phyloP scores from a whole-genome alignment of 2,113 vertebrate genomes.

The Murina feae region DNA sequence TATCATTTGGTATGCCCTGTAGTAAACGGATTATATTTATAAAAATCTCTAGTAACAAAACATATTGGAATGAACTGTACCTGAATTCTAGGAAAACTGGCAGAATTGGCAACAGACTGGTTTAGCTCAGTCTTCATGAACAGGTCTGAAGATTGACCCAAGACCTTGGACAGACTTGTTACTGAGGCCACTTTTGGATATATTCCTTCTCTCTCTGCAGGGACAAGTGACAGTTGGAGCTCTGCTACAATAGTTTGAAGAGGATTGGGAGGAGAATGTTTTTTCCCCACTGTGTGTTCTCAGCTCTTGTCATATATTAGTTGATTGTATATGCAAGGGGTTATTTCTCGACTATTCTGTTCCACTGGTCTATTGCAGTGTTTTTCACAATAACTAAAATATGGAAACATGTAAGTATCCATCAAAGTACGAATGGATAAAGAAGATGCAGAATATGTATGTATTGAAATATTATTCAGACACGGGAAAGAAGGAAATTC shows the following conservation, averaged over 20 bases:
- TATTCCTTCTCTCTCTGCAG: not conserved
- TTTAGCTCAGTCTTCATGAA: not conserved
- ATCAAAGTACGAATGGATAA: too few relatives aligned
- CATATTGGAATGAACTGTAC: not conserved
- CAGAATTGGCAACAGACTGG: not conserved
- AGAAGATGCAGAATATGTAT: too few relatives aligned
- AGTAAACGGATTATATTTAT: not conserved
- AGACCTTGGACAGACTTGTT: not conserved
- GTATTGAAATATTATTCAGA: not conserved
- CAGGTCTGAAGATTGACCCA: not conserved
- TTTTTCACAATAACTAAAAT: not conserved
- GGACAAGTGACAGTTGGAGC: not conserved
- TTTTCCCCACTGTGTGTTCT: not conserved
- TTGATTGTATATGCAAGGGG: not conserved
- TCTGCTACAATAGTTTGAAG: not conserved
- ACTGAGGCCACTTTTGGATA: not conserved
- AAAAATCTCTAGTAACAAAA: not conserved
- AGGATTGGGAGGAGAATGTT: not conserved
- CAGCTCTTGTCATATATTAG: not conserved
- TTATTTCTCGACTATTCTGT: not conserved
- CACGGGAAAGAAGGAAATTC: not conserved
- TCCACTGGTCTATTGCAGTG: not conserved
- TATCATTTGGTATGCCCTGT: not conserved
- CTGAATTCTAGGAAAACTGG: not conserved
- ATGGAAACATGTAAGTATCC: not conserved